phyloP scores from a whole-genome alignment of 1,140 invertebrate species.

The Orchestia grillus region DNA sequence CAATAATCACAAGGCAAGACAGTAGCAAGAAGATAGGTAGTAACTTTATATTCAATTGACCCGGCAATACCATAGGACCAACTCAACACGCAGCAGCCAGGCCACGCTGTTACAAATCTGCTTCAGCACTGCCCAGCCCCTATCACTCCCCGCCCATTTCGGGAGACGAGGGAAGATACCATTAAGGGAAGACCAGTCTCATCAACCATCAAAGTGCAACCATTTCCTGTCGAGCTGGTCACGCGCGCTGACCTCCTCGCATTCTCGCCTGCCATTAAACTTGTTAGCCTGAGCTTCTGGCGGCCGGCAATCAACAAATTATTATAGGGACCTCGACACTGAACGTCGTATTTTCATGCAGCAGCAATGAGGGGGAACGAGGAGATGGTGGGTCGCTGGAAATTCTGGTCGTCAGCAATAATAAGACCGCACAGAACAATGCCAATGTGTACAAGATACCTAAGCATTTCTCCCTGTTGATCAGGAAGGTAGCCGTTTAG shows the following conservation, averaged over 20 bases:
- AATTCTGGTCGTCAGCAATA: background rate
- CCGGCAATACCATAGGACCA: too few relatives aligned
- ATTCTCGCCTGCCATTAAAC: background rate
- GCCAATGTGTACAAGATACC: too few relatives aligned
- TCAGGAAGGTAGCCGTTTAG: too few relatives aligned
- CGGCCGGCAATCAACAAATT: background rate
- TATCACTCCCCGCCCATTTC: too few relatives aligned
- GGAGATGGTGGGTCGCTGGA: background rate
- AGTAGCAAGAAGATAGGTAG: too few relatives aligned
- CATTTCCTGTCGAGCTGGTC: conserved; percentile 44
- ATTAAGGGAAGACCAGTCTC: background rate
- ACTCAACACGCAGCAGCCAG: too few relatives aligned
- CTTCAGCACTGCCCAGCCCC: too few relatives aligned
- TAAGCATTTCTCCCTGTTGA: too few relatives aligned
- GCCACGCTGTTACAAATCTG: too few relatives aligned
- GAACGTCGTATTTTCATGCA: background rate
- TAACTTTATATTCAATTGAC: too few relatives aligned
- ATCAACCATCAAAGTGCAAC: background rate
- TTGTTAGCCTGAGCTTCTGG: conserved; percentile 22
- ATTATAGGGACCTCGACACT: background rate
- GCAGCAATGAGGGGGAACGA: background rate
- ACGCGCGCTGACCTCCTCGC: background rate
- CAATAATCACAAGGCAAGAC: too few relatives aligned
- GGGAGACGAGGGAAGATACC: background rate
- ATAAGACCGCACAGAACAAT: too few relatives aligned